Percentiles rank a stretch among this genome's conserved stretches.
These are phyloP conservation scores for Papilio xuthus DNA, from an alignment of 1,140 invertebrate species.

Conservation along the genomic window DNA sequence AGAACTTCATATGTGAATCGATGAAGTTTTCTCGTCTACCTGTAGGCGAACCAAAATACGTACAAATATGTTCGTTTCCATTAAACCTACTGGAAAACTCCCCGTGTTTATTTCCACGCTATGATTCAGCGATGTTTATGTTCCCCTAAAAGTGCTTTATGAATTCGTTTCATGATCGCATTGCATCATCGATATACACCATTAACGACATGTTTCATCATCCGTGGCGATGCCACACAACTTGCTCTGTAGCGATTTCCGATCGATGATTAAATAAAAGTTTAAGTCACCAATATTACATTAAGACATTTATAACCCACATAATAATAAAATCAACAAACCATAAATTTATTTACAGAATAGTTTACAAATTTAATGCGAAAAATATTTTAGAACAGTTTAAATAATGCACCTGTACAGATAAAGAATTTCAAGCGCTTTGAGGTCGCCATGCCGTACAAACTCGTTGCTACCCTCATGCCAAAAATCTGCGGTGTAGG, in stretches of 20 bases:
- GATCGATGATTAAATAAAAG: neutral
- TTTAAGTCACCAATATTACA: neutral
- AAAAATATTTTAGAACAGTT: neutral
- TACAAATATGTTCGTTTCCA: constrained; percentile 4
- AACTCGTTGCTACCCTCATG: constrained; percentile 28
- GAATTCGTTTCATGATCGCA: constrained; percentile 36
- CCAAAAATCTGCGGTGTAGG: constrained; percentile 18
- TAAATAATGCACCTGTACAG: neutral
- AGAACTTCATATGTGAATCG: neutral
- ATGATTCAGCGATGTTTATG: constrained; percentile 25
- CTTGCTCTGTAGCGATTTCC: neutral
- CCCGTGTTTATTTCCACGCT: constrained; percentile 23
- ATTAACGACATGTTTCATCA: constrained; percentile 20
- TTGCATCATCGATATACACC: constrained; percentile 27
- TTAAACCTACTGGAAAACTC: constrained; percentile 3
- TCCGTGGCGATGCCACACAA: neutral
- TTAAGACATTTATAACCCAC: neutral
- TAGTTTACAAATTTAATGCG: neutral
- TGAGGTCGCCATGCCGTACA: neutral
- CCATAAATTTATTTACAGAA: neutral
- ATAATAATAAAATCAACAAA: neutral
- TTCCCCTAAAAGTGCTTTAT: constrained; percentile 30
- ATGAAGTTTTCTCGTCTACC: neutral
- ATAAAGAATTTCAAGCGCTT: neutral
- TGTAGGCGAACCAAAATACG: neutral